Base-by-base conservation (phyloP, 2,888 invertebrate species). In the Scaptodrosophila latifasciaeformis region DNA sequence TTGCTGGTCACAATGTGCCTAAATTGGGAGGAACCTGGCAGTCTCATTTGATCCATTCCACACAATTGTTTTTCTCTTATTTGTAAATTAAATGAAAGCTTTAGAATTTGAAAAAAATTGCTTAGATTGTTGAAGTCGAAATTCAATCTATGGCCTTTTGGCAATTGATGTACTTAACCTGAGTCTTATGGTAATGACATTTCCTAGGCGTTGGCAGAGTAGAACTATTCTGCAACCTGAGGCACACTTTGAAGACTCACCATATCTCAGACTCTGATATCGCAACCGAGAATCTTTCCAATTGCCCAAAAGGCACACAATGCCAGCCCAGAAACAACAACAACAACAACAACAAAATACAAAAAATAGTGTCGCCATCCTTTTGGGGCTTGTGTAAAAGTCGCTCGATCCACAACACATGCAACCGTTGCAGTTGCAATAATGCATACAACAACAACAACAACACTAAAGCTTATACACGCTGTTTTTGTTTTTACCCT, bases 311-410 rank as follows among this genome's bases (percentile, higher is more conserved):
- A 53, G 53, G 65, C 62, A 45, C 44, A 62, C 49, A 43, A 40
- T 40, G 40, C 21, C 19, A 72, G 62, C n/a, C n/a, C n/a, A n/a
- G n/a, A n/a, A n/a, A n/a, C n/a, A n/a, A n/a, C n/a, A 79, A 70
- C 69, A 60, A n/a, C n/a, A n/a, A n/a, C 34, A n/a, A 42, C 49
- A 57, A 76, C 44, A 64, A 75, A n/a, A 65, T 54, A 61, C 54
- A 74, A 60, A 57, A 48, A 72, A 77, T 68, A 67, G 65, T 82
- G 70, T 81, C 82, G 69, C 74, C 74, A 69, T 64, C 45, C 54
- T 53, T 57, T 69, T 44, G 52, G n/a, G 69, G 51, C 62, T 60
- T 68, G 57, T 42, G n/a, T n/a, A n/a, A 64, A 65, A 77, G 67
- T 58, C 58, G 53, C 50, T 56, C 59, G 56, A 50, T 60, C 46